A percentile compares a stretch with the other conserved stretches of the same genome.
These are phyloP conservation scores for Torymus auratus DNA, from an alignment of 2,888 invertebrate genomes.

Conservation along the genomic window DNA sequence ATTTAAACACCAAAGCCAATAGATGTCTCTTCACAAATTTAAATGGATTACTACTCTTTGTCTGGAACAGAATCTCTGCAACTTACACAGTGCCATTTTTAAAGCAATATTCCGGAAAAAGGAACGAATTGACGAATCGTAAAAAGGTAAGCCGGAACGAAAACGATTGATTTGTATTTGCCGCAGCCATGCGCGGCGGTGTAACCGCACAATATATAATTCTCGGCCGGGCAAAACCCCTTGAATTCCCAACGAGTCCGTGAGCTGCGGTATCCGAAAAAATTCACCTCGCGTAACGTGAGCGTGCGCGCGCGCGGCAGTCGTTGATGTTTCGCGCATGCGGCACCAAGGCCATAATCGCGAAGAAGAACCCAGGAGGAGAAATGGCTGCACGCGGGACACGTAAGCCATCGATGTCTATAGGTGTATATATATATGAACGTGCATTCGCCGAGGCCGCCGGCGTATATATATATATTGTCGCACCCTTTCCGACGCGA, in stretches of 20 bases:
- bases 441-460: conserved; percentile 4
- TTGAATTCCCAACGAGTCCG: conserved; percentile 23
- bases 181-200: too few relatives aligned
- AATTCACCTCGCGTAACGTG: conserved; percentile 21
- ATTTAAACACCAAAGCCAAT: too few relatives aligned
- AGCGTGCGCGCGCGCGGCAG: neutral
- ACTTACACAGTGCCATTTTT: too few relatives aligned
- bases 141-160: too few relatives aligned
- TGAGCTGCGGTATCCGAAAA: neutral
- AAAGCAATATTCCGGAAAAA: too few relatives aligned
- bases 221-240: neutral
- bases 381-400: neutral
- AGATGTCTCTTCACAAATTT: too few relatives aligned
- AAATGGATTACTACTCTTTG: too few relatives aligned
- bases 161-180: too few relatives aligned
- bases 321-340: conserved; percentile 26
- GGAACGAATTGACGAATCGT: too few relatives aligned
- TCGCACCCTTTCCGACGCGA: neutral
- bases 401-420: neutral
- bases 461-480: too few relatives aligned
- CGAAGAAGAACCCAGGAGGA: neutral
- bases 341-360: conserved; percentile 31
- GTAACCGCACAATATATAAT: too few relatives aligned
- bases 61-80: too few relatives aligned
- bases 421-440: neutral